These are phyloP conservation scores for Theodoxus fluviatilis DNA, from an alignment of 2,888 invertebrate species.

Conservation along the genomic window DNA sequence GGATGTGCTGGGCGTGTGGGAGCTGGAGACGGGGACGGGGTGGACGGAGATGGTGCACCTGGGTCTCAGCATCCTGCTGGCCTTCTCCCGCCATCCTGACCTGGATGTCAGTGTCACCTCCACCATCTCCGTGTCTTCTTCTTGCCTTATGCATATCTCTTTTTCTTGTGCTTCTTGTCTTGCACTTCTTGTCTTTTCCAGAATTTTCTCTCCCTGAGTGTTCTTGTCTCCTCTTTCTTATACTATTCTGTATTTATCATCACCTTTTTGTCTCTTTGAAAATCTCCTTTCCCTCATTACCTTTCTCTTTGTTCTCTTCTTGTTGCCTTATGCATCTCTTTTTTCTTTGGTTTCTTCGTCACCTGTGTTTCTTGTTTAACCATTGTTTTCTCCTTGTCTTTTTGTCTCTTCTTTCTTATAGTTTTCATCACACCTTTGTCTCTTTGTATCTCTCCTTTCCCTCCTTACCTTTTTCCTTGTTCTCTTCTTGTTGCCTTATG, in stretches of 20 bases:
- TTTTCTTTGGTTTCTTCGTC: too few species aligned
- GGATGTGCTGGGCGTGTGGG: slow-evolving; percentile 71
- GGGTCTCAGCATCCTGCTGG: slow-evolving; percentile 61
- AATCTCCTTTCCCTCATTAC: neutral
- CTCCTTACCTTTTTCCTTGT: neutral
- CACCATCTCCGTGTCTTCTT: neutral
- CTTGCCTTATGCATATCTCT: neutral
- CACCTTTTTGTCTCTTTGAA: neutral
- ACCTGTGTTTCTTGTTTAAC: too few species aligned
- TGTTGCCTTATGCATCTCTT: too few species aligned
- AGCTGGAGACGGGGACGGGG: slow-evolving; percentile 69
- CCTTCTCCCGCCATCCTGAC: slow-evolving; percentile 56
- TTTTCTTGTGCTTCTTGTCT: neutral
- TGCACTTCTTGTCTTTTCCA: neutral
- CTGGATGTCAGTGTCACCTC: slow-evolving; percentile 48
- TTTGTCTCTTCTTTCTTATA: neutral
- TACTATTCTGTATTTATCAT: neutral
- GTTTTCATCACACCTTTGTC: neutral
- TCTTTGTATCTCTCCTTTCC: neutral
- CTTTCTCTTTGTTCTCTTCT: neutral
- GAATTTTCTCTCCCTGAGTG: neutral
- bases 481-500: slow-evolving; percentile 9
- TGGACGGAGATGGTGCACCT: slow-evolving; percentile 72
- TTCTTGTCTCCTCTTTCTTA: neutral
- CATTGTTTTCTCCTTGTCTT: neutral